Evolutionary conservation across 1,140 invertebrate genomes (phyloP).

Genomic region (Bombus picipes): DNA sequence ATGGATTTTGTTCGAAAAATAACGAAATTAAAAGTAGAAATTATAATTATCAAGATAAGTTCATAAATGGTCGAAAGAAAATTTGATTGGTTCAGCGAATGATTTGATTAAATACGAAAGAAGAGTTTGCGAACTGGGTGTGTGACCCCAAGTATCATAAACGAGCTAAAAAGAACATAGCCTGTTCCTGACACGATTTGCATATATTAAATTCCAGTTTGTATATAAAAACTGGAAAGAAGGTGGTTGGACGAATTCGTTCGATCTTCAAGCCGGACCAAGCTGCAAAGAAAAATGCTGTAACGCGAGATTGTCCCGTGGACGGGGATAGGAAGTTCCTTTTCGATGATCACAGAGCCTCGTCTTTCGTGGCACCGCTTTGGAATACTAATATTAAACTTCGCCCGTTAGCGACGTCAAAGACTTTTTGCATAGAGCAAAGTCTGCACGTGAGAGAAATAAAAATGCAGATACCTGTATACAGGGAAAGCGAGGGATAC

Average conservation of each 20-base stretch:
- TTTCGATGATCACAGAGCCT: slow-evolving; percentile 49
- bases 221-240: background rate
- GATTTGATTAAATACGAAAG: no score
- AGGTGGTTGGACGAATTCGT: background rate
- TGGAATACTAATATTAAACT: slow-evolving; percentile 63
- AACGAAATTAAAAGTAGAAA: no score
- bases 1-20: background rate
- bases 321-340: slow-evolving; percentile 5
- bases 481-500: background rate
- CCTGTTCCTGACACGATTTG: background rate
- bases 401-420: slow-evolving; percentile 62
- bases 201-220: background rate
- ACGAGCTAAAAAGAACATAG: background rate
- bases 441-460: slow-evolving; percentile 57
- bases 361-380: slow-evolving; percentile 34
- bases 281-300: background rate
- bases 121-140: no score
- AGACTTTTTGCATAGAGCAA: slow-evolving; percentile 49
- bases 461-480: background rate
- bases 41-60: no score
- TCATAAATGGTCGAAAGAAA: no score
- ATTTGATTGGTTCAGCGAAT: no score
- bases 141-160: no score
- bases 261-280: slow-evolving; percentile 12
- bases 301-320: slow-evolving; percentile 3